Evolutionary conservation across 92 coral and sea anemone genomes (phyloP), one percentile per base, ranked within the genome.

Genomic region (Bergia sp.): DNA sequence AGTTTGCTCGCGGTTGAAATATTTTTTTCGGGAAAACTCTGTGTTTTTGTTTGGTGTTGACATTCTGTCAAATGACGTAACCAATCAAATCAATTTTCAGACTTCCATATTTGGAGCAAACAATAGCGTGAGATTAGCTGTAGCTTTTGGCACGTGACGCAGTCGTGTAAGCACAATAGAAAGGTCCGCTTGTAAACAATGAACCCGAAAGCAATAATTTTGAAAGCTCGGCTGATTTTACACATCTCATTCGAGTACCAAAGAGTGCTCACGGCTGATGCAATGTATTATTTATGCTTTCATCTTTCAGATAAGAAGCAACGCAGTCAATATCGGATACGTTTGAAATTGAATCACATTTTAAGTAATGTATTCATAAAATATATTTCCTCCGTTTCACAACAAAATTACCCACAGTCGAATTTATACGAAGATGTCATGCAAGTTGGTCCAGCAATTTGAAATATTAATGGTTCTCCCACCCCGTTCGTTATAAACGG

Each of bases 1-100:
- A 76, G 80, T 76, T 72, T 72, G 87, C 44, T 69, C 39, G 66
- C 55, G 87, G 55, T 69, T 53, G 42, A 69, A 91, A 91, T 87
- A 86, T 86, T 85, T 86, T 86, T 90, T 89, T 90, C 89, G 98
- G 98, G 94, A 95, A 95, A 95, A 93, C 94, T 93, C 94, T 86
- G 89, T 93, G 96, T 93, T 92, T 93, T 88, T 94, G 96, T 95
- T 93, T 92, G 92, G 89, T 95, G 98, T 95, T 95, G 98, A 95
- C 98, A 95, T 95, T 89, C 96, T 95, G 98, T 95, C 96, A 93
- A 85, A 90, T 88, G 93, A 92, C 92, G 89, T 91, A 82, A 89
- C 96, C 98, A 95, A 95, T 95, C 95, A 89, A 89, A 95, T 88
- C 91, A 44, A 85, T 64, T 89, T 89, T 88, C 47, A 69, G 21